Evolutionary conservation across 2,113 vertebrate species (phyloP).

Genomic region (Odocoileus virginianus): DNA sequence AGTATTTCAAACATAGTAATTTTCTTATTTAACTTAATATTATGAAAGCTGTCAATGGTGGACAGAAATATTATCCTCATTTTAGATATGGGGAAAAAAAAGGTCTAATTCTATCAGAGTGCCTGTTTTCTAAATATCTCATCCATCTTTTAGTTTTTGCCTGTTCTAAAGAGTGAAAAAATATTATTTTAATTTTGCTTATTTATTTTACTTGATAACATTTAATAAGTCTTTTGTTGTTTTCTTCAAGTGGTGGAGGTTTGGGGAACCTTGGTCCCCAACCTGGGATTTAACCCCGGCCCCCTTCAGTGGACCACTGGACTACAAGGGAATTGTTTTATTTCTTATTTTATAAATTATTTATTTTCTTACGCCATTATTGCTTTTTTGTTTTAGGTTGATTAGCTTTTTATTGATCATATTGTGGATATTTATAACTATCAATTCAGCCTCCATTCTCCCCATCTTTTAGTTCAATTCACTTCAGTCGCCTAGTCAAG

Average conservation of each 20-base stretch:
- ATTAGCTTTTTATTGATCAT: not conserved
- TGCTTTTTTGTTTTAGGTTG: not conserved
- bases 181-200: not conserved
- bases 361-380: not conserved
- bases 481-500: not conserved
- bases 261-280: not conserved
- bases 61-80: not conserved
- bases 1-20: not conserved
- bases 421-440: not conserved
- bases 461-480: not conserved
- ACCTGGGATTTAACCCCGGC: not conserved
- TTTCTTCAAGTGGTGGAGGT: not conserved
- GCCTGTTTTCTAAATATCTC: not conserved
- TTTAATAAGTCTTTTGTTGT: not conserved
- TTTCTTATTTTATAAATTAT: not conserved
- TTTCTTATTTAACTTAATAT: not conserved
- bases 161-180: not conserved
- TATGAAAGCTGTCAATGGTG: not conserved
- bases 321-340: not conserved
- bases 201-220: not conserved
- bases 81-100: not conserved
- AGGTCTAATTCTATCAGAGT: not conserved
- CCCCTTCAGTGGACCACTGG: not conserved
- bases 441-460: not conserved
- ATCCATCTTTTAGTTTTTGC: not conserved